Percentiles rank a stretch among this genome's conserved stretches.
These are phyloP conservation scores for Sialis fuliginosa DNA, from an alignment of 2,888 invertebrate genomes.

Conservation along the genomic window DNA sequence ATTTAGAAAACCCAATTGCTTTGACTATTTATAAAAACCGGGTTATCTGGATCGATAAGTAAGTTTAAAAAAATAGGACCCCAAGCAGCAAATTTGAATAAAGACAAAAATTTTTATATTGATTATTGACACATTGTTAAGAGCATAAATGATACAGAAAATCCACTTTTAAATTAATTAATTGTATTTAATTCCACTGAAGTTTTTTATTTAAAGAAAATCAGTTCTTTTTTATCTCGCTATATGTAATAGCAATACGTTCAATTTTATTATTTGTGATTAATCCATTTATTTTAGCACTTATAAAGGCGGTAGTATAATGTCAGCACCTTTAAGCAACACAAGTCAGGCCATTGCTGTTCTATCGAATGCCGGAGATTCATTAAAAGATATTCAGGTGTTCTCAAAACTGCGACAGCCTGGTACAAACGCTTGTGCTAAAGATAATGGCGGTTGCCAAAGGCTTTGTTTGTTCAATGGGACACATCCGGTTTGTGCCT, in stretches of 20 bases:
- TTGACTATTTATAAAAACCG: constrained; percentile 41
- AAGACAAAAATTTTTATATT: neutral
- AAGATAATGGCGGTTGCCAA: constrained; percentile 53
- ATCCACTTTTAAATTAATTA: too few species aligned
- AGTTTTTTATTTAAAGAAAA: too few species aligned
- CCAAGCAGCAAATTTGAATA: neutral
- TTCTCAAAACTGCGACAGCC: constrained; percentile 34
- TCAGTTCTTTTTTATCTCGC: too few species aligned
- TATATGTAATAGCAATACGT: too few species aligned
- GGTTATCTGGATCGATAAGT: constrained; percentile 70
- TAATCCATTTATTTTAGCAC: constrained; percentile 19
- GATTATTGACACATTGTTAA: neutral
- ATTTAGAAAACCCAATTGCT: constrained; percentile 42
- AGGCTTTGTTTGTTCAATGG: constrained; percentile 60
- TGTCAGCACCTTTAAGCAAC: constrained; percentile 41
- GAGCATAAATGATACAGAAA: neutral
- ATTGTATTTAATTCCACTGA: too few species aligned
- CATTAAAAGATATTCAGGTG: constrained; percentile 50
- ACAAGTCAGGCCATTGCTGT: constrained; percentile 35
- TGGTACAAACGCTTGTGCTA: constrained; percentile 43
- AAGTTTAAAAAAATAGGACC: constrained; percentile 17
- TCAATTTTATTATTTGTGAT: neutral
- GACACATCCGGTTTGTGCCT: constrained; percentile 49
- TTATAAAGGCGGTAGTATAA: constrained; percentile 42
- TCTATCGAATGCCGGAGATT: constrained; percentile 39